phyloP scores from a whole-genome alignment of 1,140 invertebrate genomes.

The Calephelis nemesis region DNA sequence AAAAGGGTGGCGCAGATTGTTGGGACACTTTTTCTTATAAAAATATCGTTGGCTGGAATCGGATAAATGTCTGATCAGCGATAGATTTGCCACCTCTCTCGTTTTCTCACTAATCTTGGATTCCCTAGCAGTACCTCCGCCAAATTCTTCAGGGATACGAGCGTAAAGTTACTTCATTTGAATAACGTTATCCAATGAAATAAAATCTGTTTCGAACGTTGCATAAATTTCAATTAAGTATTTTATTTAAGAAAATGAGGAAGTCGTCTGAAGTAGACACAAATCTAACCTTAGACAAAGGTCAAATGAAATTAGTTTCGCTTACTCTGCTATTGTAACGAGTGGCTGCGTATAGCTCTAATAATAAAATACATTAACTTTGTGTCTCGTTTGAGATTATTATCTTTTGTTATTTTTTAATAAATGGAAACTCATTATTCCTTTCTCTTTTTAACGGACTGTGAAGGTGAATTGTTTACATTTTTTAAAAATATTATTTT shows the following conservation, averaged over 20 bases:
- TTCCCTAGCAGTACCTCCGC: too few species aligned
- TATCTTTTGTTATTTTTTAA: background rate
- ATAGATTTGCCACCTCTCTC: too few species aligned
- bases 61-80: too few species aligned
- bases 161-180: too few species aligned
- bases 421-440: background rate
- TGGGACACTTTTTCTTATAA: too few species aligned
- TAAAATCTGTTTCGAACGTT: background rate
- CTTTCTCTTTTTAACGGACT: background rate
- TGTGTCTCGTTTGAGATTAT: background rate
- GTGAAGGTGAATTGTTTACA: too few species aligned
- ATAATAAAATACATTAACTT: background rate
- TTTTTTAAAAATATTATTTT: too few species aligned
- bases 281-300: conserved; percentile 8
- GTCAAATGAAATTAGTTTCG: conserved; percentile 5
- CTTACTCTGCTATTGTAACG: background rate
- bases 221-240: background rate
- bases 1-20: too few species aligned
- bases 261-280: conserved; percentile 4
- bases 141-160: too few species aligned
- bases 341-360: background rate
- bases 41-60: too few species aligned
- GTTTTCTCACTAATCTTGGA: too few species aligned
- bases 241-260: background rate
- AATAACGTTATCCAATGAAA: too few species aligned